Evolutionary conservation across 2,888 invertebrate species (phyloP).

Genomic region (Sycophila texana): DNA sequence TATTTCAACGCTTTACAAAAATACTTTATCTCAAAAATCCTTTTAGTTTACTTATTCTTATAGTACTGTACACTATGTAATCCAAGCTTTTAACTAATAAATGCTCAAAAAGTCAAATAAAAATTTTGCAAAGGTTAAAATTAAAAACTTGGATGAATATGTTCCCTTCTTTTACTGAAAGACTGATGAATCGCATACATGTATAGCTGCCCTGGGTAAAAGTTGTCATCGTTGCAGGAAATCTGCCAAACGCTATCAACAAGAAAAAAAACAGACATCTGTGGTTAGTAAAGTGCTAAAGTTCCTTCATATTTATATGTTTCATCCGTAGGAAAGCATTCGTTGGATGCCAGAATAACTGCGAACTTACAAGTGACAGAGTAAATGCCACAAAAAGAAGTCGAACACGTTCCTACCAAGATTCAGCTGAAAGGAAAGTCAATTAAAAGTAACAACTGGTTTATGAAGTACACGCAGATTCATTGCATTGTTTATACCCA

Average conservation of each 20-base stretch:
- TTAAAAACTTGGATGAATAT: conserved; percentile 67
- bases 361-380: conserved; percentile 26
- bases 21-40: not conserved
- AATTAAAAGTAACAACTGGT: conserved; percentile 66
- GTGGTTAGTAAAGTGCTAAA: conserved; percentile 64
- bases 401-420: conserved; percentile 65
- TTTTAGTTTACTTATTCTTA: not conserved
- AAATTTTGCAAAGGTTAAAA: conserved; percentile 8
- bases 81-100: conserved; percentile 48
- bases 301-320: conserved; percentile 24
- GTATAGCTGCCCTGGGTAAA: conserved; percentile 93
- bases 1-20: not conserved
- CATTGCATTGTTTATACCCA: conserved; percentile 54
- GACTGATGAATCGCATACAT: conserved; percentile 81
- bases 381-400: conserved; percentile 15
- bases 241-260: conserved; percentile 87
- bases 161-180: conserved; percentile 68
- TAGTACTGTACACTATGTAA: conserved; percentile 11
- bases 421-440: conserved; percentile 65
- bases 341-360: conserved; percentile 3
- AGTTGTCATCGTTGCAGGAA: conserved; percentile 87
- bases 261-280: conserved; percentile 72
- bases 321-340: conserved; percentile 59
- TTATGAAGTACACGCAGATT: conserved; percentile 19
- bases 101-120: not conserved